These are phyloP conservation scores for Holcopasites calliopsidis DNA, from an alignment of 1,140 invertebrate genomes.

Conservation along the genomic window DNA sequence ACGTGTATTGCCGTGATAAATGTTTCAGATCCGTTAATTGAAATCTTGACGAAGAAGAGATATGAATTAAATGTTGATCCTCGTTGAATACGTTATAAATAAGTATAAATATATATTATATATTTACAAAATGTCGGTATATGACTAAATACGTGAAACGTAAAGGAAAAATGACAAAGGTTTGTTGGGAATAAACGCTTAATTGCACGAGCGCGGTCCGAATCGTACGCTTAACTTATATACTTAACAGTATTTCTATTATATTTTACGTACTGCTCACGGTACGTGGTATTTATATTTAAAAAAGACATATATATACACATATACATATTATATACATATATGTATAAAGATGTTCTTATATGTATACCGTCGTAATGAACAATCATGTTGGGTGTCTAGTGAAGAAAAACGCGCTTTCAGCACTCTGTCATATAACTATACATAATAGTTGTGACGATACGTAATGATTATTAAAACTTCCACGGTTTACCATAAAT, in stretches of 20 bases:
- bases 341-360: conserved; percentile 54
- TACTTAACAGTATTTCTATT: conserved; percentile 63
- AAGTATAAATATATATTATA: conserved; percentile 46
- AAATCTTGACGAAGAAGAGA: not conserved
- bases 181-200: conserved; percentile 58
- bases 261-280: conserved; percentile 34
- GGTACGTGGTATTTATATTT: conserved; percentile 36
- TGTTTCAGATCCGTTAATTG: conserved; percentile 32
- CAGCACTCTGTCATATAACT: conserved; percentile 19
- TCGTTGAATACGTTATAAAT: conserved; percentile 37
- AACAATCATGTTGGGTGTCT: conserved; percentile 56
- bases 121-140: conserved; percentile 24
- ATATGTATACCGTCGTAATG: conserved; percentile 47
- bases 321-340: conserved; percentile 20
- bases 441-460: conserved; percentile 10
- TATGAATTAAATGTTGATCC: conserved; percentile 52
- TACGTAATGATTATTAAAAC: not conserved
- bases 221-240: conserved; percentile 65
- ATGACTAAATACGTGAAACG: conserved; percentile 27
- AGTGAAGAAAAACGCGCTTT: conserved; percentile 41
- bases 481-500: not conserved
- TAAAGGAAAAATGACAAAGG: conserved; percentile 25
- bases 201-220: conserved; percentile 54
- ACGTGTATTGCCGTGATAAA: conserved; percentile 31
- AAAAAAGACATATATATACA: conserved; percentile 10